Conservation (phyloP, 2,113 vertebrate genomes). For the Guaruba guarouba region DNA sequence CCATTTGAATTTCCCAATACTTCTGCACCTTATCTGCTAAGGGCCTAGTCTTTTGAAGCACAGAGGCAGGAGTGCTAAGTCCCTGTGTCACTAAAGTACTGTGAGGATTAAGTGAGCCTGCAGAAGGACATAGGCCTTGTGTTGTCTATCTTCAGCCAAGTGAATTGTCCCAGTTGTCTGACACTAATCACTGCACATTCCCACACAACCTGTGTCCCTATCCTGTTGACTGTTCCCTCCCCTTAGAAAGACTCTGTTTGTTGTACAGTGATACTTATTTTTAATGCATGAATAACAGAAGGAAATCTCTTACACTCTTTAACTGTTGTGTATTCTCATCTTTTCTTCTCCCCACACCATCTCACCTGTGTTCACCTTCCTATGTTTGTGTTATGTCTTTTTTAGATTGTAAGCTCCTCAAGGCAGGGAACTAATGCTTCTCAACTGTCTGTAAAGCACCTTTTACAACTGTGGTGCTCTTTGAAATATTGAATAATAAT, state of each 20-base stretch:
- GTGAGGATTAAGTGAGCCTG: neutral
- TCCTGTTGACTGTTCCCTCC: neutral
- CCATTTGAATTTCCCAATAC: neutral
- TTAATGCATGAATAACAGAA: conserved; percentile 56
- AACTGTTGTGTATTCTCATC: conserved; percentile 35
- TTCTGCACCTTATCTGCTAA: neutral
- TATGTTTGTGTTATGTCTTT: conserved; percentile 40
- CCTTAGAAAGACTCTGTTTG: neutral
- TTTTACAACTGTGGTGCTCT: conserved; percentile 55
- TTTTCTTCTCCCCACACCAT: conserved; percentile 40
- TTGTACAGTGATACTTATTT: conserved; percentile 1
- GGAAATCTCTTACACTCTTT: conserved; percentile 1
- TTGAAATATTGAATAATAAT: conserved; percentile 60
- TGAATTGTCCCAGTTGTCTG: neutral
- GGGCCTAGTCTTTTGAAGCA: neutral
- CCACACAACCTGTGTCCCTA: neutral
- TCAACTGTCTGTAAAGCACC: conserved; percentile 63
- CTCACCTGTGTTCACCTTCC: conserved; percentile 32
- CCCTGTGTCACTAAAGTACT: neutral
- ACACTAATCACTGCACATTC: conserved; percentile 13
- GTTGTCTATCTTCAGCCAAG: neutral
- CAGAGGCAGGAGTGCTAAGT: neutral
- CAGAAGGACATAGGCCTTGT: neutral
- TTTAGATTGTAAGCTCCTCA: conserved; percentile 69
- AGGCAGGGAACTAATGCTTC: conserved; percentile 60